Evolutionary conservation across 2,113 vertebrate genomes (phyloP).

Genomic region (Typhlomys cinereus): DNA sequence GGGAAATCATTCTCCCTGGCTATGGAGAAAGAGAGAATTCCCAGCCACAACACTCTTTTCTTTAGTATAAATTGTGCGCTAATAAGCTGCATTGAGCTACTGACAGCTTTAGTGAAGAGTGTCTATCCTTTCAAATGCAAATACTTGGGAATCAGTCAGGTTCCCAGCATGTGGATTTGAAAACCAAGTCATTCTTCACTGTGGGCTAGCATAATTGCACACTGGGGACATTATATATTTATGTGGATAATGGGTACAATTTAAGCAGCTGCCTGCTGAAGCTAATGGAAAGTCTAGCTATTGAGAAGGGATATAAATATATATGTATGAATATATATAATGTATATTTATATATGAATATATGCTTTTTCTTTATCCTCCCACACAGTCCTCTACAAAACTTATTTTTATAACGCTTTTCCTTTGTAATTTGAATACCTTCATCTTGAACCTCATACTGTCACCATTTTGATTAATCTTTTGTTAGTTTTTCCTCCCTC

Average conservation of each 20-base stretch:
- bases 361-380: background rate
- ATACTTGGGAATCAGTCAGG: slow-evolving; percentile 65
- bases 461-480: background rate
- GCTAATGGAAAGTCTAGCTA: slow-evolving; percentile 50
- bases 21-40: slow-evolving; percentile 48
- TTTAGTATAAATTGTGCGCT: slow-evolving; percentile 63
- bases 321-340: background rate
- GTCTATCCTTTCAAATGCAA: slow-evolving; percentile 75
- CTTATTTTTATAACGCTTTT: background rate
- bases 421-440: background rate
- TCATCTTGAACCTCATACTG: background rate
- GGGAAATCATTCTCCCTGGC: background rate
- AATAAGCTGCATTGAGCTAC: slow-evolving; percentile 58
- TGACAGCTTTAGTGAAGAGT: slow-evolving; percentile 65
- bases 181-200: slow-evolving; percentile 70
- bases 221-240: slow-evolving; percentile 77
- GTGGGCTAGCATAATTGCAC: slow-evolving; percentile 68
- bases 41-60: slow-evolving; percentile 32
- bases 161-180: slow-evolving; percentile 67
- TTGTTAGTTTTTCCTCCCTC: background rate
- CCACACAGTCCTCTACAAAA: background rate
- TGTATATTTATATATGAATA: background rate
- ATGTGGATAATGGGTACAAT: slow-evolving; percentile 74
- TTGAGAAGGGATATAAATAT: slow-evolving; percentile 14
- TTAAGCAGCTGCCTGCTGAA: slow-evolving; percentile 54